phyloP scores from a whole-genome alignment of 2,113 vertebrate species.

The Illadopsis cleaveri region DNA sequence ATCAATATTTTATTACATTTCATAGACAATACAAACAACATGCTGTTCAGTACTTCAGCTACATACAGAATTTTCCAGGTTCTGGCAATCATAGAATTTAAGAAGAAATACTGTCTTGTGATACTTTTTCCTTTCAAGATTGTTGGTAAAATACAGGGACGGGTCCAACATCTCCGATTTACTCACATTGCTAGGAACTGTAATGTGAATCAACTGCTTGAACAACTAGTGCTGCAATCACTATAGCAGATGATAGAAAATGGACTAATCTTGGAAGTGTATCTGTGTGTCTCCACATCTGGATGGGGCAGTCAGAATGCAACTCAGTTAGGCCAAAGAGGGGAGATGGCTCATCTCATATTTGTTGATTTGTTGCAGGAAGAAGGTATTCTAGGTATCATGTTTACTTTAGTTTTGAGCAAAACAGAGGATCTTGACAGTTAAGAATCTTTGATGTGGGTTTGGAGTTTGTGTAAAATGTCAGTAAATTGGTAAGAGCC shows the following conservation, averaged over 20 bases:
- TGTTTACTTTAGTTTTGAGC: not conserved
- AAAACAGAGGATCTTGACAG: not conserved
- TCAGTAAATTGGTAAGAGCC: not conserved
- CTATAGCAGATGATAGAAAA: not conserved
- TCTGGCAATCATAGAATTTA: not conserved
- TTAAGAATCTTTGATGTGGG: not conserved
- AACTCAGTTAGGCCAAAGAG: not conserved
- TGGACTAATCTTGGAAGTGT: not conserved
- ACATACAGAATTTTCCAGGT: not conserved
- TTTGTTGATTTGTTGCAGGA: not conserved
- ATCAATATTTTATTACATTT: conserved; percentile 1
- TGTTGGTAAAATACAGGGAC: not conserved
- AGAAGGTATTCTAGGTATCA: not conserved
- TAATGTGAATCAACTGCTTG: not conserved
- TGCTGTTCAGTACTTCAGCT: not conserved
- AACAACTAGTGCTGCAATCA: not conserved
- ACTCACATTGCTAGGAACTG: not conserved
- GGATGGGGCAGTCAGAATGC: not conserved
- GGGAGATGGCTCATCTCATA: not conserved
- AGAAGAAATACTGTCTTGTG: not conserved
- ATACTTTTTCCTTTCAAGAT: not conserved
- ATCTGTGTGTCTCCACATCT: not conserved
- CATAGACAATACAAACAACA: not conserved
- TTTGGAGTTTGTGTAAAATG: not conserved
- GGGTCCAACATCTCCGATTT: not conserved